These are phyloP conservation scores for Anoplophora glabripennis DNA, from an alignment of 1,140 invertebrate genomes.

Conservation along the genomic window DNA sequence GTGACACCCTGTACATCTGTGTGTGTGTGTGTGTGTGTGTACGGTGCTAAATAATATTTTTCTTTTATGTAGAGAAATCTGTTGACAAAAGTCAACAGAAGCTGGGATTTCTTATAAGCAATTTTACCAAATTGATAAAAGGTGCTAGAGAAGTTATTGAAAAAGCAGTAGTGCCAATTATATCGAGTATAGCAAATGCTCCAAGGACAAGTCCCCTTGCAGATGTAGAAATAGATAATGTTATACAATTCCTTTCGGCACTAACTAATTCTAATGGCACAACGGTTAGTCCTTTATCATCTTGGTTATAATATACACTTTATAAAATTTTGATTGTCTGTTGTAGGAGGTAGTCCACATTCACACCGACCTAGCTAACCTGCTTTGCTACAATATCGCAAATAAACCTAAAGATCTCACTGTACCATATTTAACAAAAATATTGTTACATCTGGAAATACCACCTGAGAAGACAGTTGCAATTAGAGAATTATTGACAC, in stretches of 20 bases:
- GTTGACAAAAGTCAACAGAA: constrained; percentile 16
- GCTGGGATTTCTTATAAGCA: constrained; percentile 23
- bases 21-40: too few relatives aligned
- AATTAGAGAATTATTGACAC: constrained; percentile 5
- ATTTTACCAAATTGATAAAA: constrained; percentile 11
- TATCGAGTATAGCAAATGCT: constrained; percentile 58
- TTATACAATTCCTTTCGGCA: constrained; percentile 29
- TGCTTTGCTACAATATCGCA: constrained; percentile 3
- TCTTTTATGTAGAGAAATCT: constrained; percentile 21
- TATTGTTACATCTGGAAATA: constrained; percentile 21
- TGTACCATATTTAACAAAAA: constrained; percentile 2
- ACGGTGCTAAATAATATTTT: not conserved
- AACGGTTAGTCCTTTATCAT: not conserved
- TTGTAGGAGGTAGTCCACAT: not conserved
- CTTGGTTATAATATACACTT: not conserved
- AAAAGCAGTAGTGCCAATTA: constrained; percentile 59
- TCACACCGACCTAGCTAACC: constrained; percentile 5
- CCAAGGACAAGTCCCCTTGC: constrained; percentile 59
- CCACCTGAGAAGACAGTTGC: not conserved
- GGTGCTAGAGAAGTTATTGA: constrained; percentile 54
- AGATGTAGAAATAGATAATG: constrained; percentile 52
- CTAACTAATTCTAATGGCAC: constrained; percentile 17
- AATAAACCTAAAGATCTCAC: constrained; percentile 1
- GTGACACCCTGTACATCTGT: too few relatives aligned
- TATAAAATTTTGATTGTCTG: not conserved